Evolutionary conservation across 2,113 vertebrate species (phyloP).

Genomic region (Ranitomeya variabilis): DNA sequence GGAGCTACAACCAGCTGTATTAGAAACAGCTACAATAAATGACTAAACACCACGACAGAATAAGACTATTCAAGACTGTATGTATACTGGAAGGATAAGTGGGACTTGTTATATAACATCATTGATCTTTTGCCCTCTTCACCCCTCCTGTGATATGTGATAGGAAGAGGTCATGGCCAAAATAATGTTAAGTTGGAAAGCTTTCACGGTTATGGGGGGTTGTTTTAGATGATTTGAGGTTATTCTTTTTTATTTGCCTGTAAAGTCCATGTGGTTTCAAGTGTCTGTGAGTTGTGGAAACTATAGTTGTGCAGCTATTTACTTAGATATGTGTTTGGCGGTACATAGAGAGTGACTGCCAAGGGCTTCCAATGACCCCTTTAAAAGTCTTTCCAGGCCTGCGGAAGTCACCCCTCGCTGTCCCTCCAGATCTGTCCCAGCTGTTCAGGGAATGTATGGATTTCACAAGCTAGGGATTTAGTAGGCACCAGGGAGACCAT

Average conservation of each 20-base stretch:
- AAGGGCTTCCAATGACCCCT: not conserved
- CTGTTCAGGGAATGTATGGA: conserved; percentile 22
- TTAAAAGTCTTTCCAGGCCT: not conserved
- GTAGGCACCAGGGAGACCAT: conserved; percentile 16
- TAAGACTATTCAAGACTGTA: not conserved
- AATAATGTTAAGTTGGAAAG: not conserved
- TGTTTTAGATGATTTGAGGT: not conserved
- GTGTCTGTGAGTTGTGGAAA: not conserved
- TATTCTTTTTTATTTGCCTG: not conserved
- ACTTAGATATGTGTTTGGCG: not conserved
- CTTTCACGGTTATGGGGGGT: not conserved
- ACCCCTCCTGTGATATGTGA: conserved; percentile 18
- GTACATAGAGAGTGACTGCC: not conserved
- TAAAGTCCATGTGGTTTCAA: not conserved
- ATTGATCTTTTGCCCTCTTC: not conserved
- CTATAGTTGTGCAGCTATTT: not conserved
- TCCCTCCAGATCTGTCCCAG: conserved; percentile 21
- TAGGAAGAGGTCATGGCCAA: not conserved
- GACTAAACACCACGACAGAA: not conserved
- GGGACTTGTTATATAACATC: not conserved
- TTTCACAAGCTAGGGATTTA: conserved; percentile 39
- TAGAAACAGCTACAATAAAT: not conserved
- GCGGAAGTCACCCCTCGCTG: not conserved
- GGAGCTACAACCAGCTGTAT: not conserved
- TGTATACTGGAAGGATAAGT: not conserved